Evolutionary conservation across 2,888 invertebrate species (phyloP), one percentile per base, ranked within the genome.

Genomic region (Limnephilus lunatus): DNA sequence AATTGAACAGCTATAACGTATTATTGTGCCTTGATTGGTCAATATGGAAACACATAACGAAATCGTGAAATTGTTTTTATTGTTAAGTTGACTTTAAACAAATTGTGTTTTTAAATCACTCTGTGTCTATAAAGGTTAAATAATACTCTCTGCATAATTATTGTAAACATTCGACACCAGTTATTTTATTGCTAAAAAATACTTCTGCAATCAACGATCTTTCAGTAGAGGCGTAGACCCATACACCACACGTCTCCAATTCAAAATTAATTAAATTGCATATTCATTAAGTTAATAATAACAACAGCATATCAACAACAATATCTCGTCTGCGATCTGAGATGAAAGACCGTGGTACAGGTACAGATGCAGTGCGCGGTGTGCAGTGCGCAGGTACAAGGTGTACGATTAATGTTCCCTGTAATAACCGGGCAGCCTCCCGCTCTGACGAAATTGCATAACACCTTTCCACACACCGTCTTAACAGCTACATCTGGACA

Each of bases 341-440:
- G 53, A 68, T 68, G 53, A 68, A 68, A 68, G 53, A 68, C 53
- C 53, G 25, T 19, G 53, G 53, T 68, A 68, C 53, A 68, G 53
- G 53, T 68, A 68, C 53, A 68, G 53, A 68, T 68, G 53, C 53
- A 68, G 53, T 68, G 14, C 19, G 53, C 53, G 19, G 53, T 53
- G 53, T 68, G 53, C 53, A 68, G 25, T 68, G 53, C 53, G 53
- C 53, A 25, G 53, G 53, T 68, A 68, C 48, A 86, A 86, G 86
- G 86, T 86, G 86, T 53, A 14, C 44, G 48, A 86, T 44, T 86
- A 86, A 86, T 88, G 88, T 88, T 88, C n/a, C 35, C 15, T 11
- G 80, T 90, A 90, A 92, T 90, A 92, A 92, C 92, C 48, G 85
- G 92, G 83, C 88, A 85, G 90, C 90, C 81, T 92, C 92, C 87